Conservation (phyloP, 2,888 invertebrate genomes). For the Portevinia maculata region DNA sequence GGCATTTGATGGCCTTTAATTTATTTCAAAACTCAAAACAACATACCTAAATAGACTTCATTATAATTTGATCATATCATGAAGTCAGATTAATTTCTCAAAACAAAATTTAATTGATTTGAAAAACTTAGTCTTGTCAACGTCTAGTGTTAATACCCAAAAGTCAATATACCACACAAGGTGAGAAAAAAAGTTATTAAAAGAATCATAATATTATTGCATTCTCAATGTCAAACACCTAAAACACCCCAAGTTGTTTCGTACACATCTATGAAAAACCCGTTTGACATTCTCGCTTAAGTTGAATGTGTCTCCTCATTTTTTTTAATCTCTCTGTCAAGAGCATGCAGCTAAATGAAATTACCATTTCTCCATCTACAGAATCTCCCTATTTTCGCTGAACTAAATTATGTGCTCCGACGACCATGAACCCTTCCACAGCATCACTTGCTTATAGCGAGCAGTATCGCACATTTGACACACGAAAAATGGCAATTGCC, state of each 20-base stretch:
- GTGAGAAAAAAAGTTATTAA: not conserved
- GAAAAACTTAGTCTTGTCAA: too few relatives aligned
- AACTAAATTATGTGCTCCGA: constrained; percentile 20
- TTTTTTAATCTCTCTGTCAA: constrained; percentile 41
- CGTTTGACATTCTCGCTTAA: not conserved
- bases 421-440: constrained; percentile 46
- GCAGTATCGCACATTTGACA: constrained; percentile 40
- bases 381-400: not conserved
- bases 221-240: not conserved
- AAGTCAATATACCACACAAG: not conserved
- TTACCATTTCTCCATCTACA: constrained; percentile 24
- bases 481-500: constrained; percentile 64
- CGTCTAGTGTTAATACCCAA: too few relatives aligned
- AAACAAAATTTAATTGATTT: too few relatives aligned
- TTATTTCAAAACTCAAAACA: too few relatives aligned
- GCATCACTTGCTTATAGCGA: constrained; percentile 22
- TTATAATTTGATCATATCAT: too few relatives aligned
- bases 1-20: too few relatives aligned
- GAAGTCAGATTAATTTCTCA: too few relatives aligned
- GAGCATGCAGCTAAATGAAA: constrained; percentile 37
- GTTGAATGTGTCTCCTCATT: constrained; percentile 1
- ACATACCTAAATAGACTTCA: too few relatives aligned
- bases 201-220: not conserved
- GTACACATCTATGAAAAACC: not conserved
- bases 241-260: constrained; percentile 3